Evolutionary conservation across 1,140 invertebrate genomes (phyloP).

Genomic region (Sycophaga agraensis): DNA sequence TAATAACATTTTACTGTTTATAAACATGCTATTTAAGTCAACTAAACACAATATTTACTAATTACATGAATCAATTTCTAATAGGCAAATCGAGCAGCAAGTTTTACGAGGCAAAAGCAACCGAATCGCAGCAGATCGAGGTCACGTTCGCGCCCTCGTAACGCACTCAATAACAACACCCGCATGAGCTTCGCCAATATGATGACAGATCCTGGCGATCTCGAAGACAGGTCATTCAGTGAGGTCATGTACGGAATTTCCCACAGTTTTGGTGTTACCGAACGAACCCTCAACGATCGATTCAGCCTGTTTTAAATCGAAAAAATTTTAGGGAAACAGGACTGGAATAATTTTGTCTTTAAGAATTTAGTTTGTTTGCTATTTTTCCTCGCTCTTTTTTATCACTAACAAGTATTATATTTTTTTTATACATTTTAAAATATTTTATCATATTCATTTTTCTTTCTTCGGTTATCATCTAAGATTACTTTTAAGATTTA

Average conservation of each 20-base stretch:
- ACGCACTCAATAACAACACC: slow-evolving; percentile 10
- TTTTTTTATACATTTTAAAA: neutral
- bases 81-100: no score
- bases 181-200: slow-evolving; percentile 27
- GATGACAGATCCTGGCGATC: slow-evolving; percentile 27
- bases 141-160: slow-evolving; percentile 41
- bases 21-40: no score
- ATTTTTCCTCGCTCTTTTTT: no score
- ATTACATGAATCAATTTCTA: no score
- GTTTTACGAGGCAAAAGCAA: neutral
- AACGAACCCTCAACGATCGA: slow-evolving; percentile 54
- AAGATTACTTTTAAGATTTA: neutral
- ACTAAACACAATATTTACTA: no score
- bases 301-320: slow-evolving; percentile 38
- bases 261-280: slow-evolving; percentile 47
- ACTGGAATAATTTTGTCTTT: no score
- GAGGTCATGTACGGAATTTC: slow-evolving; percentile 52
- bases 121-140: slow-evolving; percentile 46
- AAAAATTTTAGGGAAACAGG: slow-evolving; percentile 33
- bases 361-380: no score
- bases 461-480: no score
- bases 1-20: no score
- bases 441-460: neutral
- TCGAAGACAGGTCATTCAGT: slow-evolving; percentile 51
- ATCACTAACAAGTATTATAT: no score